Evolutionary conservation across 2,113 vertebrate genomes (phyloP).

Genomic region (Saguinus midas): DNA sequence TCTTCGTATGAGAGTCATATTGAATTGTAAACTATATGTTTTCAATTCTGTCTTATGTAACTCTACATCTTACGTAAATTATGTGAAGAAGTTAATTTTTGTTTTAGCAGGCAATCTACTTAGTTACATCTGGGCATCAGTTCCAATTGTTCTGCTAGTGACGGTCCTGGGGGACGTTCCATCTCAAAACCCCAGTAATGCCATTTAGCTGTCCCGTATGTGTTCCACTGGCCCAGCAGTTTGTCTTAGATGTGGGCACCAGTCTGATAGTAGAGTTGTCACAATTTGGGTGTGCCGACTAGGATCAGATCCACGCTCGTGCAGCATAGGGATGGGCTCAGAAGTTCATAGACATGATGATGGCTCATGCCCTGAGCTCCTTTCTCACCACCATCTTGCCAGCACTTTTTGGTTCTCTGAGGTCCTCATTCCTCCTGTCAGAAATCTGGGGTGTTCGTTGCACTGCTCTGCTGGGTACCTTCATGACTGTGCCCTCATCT

Average conservation of each 20-base stretch:
- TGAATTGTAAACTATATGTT: not conserved
- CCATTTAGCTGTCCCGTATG: not conserved
- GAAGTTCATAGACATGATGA: not conserved
- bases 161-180: not conserved
- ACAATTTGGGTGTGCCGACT: too few relatives aligned
- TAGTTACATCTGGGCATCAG: not conserved
- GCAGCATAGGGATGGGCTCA: not conserved
- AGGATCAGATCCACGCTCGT: not conserved
- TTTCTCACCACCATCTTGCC: not conserved
- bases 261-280: not conserved
- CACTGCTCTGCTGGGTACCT: not conserved
- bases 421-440: not conserved
- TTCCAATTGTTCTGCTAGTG: not conserved
- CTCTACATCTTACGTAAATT: not conserved
- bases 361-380: too few relatives aligned
- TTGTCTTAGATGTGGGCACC: not conserved
- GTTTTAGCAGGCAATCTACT: not conserved
- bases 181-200: not conserved
- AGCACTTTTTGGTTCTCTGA: not conserved
- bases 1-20: too few relatives aligned
- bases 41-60: too few relatives aligned
- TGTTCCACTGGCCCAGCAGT: too few relatives aligned
- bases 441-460: not conserved
- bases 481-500: not conserved
- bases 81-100: not conserved